These are phyloP conservation scores for Siphamia tubifer DNA, from an alignment of 2,113 vertebrate species.

Conservation along the genomic window DNA sequence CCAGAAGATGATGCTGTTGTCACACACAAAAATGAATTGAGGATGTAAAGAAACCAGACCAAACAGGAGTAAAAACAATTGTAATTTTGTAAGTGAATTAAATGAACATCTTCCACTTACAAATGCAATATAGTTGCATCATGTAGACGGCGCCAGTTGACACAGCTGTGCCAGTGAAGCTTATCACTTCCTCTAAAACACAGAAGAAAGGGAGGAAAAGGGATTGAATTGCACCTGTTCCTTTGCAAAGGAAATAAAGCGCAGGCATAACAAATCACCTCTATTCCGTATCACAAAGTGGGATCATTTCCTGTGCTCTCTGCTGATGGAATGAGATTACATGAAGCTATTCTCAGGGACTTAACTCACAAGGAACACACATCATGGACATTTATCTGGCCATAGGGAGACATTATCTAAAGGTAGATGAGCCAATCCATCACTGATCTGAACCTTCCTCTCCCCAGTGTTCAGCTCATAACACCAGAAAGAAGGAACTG, in stretches of 20 bases:
- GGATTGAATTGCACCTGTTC: slow-evolving; percentile 12
- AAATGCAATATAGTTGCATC: slow-evolving; percentile 8
- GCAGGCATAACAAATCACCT: slow-evolving; percentile 40
- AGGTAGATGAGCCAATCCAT: slow-evolving; percentile 47
- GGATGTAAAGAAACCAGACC: background rate
- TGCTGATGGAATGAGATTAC: slow-evolving; percentile 54
- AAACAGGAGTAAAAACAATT: background rate
- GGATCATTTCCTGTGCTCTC: slow-evolving; percentile 35
- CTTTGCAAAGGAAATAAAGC: slow-evolving; percentile 39
- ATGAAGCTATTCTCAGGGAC: slow-evolving; percentile 31
- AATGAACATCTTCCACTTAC: background rate
- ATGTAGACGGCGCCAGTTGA: slow-evolving; percentile 6
- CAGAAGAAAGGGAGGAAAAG: background rate
- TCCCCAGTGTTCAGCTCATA: background rate
- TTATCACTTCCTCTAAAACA: slow-evolving; percentile 15
- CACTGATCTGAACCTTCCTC: slow-evolving; percentile 27
- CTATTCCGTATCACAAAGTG: slow-evolving; percentile 32
- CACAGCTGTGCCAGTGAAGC: background rate
- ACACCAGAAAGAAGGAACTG: background rate
- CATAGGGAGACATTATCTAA: slow-evolving; percentile 34
- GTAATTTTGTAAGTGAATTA: slow-evolving; percentile 26
- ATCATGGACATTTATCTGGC: slow-evolving; percentile 42
- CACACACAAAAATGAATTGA: background rate
- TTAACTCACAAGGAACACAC: slow-evolving; percentile 29
- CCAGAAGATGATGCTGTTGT: slow-evolving; percentile 64